Conservation (phyloP, 1,140 invertebrate species). For the Musca vetustissima region DNA sequence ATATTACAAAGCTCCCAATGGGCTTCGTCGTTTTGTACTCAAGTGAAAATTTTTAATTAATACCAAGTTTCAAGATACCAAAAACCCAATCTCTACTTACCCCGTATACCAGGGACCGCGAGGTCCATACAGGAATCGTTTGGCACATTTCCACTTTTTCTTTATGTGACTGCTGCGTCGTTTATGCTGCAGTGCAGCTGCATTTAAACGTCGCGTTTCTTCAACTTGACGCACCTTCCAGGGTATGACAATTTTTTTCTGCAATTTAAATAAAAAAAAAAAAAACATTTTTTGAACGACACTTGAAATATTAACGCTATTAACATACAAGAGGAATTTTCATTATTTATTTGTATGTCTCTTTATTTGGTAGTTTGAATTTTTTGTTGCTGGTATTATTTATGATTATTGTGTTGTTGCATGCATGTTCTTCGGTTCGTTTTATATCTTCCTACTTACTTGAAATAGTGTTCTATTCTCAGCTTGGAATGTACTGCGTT, state of each 20-base stretch:
- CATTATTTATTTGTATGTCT: no score
- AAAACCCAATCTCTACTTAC: constrained; percentile 45
- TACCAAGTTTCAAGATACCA: background rate
- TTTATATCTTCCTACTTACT: constrained; percentile 45
- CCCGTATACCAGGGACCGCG: constrained; percentile 63
- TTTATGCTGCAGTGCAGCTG: constrained; percentile 56
- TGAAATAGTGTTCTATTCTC: constrained; percentile 65
- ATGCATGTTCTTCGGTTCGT: no score
- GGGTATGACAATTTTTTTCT: constrained; percentile 61
- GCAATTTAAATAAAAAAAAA: constrained; percentile 37
- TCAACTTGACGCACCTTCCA: constrained; percentile 58
- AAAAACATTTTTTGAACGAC: background rate
- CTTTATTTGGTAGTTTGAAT: no score
- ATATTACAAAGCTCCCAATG: no score
- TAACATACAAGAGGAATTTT: no score
- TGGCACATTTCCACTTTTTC: constrained; percentile 61
- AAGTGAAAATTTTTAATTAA: no score
- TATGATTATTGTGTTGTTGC: no score
- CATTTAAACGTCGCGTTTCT: constrained; percentile 60
- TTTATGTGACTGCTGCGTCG: constrained; percentile 59
- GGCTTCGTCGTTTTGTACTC: constrained; percentile 6
- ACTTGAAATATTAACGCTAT: no score
- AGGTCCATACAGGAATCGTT: constrained; percentile 61
- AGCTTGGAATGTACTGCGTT: constrained; percentile 60
- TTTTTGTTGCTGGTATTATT: no score